Conservation (phyloP, 2,888 invertebrate genomes). For the Nudaria mundana region DNA sequence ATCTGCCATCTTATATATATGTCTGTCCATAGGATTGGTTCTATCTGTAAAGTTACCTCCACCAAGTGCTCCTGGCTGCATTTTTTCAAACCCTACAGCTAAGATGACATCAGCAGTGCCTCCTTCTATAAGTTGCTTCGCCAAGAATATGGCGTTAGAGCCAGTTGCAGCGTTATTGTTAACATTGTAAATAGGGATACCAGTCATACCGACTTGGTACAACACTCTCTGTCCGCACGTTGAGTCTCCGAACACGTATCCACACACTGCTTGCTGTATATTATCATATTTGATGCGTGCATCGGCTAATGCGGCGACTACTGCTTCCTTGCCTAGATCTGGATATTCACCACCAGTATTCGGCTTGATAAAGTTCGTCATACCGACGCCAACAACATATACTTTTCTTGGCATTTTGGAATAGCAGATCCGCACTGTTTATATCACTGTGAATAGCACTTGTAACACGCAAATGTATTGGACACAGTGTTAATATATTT, state of each 20-base stretch:
- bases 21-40: constrained; percentile 94
- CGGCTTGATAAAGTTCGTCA: constrained; percentile 99
- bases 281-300: constrained; percentile 87
- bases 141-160: constrained; percentile 93
- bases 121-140: constrained; percentile 95
- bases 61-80: constrained; percentile 95
- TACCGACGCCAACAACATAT: constrained; percentile 97
- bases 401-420: constrained; percentile 82
- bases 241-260: constrained; percentile 97
- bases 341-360: constrained; percentile 95
- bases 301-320: constrained; percentile 92
- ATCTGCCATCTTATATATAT: constrained; percentile 92
- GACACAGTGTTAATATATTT: constrained; percentile 11
- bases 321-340: constrained; percentile 96
- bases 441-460: constrained; percentile 28
- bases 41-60: constrained; percentile 88
- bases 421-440: constrained; percentile 46
- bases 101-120: constrained; percentile 93
- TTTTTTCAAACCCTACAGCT: constrained; percentile 98
- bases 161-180: constrained; percentile 99
- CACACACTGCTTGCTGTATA: constrained; percentile 94
- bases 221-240: constrained; percentile 97
- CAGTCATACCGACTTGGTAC: constrained; percentile 96
- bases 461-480: constrained; percentile 20
- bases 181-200: constrained; percentile 98